phyloP scores from a whole-genome alignment of 1,140 invertebrate genomes.

The Pogonognathellus flavescens region DNA sequence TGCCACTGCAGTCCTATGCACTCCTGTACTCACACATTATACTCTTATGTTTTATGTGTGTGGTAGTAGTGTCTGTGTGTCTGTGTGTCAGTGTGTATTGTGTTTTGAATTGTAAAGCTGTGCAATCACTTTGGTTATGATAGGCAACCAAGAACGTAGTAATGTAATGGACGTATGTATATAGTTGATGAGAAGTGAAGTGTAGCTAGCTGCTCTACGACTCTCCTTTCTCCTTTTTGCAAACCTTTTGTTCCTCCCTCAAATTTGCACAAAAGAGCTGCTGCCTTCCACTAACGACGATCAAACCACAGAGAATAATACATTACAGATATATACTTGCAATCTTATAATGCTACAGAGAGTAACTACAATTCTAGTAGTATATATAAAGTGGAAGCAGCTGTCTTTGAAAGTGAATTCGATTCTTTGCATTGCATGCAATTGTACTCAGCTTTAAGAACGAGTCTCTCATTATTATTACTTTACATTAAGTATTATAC shows the following conservation, averaged over 20 bases:
- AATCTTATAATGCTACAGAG: too few relatives aligned
- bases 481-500: background rate
- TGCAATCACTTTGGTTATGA: background rate
- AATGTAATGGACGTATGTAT: background rate
- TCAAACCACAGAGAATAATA: constrained; percentile 7
- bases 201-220: constrained; percentile 43
- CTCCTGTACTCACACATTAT: background rate
- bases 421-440: background rate
- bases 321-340: background rate
- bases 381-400: too few relatives aligned
- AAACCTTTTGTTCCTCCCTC: constrained; percentile 48
- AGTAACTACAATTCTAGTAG: background rate
- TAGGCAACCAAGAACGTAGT: too few relatives aligned
- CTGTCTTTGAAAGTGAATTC: constrained; percentile 36
- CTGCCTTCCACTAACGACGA: constrained; percentile 8
- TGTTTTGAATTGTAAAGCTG: constrained; percentile 1
- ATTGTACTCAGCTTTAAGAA: constrained; percentile 2
- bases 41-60: background rate
- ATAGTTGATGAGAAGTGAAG: constrained; percentile 35
- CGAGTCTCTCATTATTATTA: constrained; percentile 17
- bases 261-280: constrained; percentile 40
- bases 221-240: constrained; percentile 49
- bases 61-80: background rate
- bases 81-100: constrained; percentile 4
- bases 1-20: background rate